Conservation (phyloP, 2,888 invertebrate genomes). For the Bembecia ichneumoniformis region DNA sequence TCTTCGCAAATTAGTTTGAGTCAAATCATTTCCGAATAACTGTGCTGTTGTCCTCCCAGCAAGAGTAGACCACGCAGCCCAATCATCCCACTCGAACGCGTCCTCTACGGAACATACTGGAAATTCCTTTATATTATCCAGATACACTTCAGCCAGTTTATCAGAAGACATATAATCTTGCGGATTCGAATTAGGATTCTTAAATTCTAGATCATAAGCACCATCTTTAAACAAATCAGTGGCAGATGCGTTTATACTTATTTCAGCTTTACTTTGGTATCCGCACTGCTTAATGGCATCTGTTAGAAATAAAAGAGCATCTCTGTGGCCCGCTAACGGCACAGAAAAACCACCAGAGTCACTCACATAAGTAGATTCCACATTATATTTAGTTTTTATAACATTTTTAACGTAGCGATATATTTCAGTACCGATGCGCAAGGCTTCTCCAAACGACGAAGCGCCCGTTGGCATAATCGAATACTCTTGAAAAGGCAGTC, state of each 20-base stretch:
- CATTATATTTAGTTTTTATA: constrained; percentile 89
- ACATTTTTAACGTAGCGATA: constrained; percentile 94
- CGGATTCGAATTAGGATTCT: constrained; percentile 92
- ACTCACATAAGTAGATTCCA: constrained; percentile 94
- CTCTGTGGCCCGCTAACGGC: constrained; percentile 94
- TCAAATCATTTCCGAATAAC: constrained; percentile 94
- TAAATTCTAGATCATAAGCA: constrained; percentile 96
- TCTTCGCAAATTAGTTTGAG: constrained; percentile 90
- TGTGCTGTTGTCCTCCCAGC: constrained; percentile 80
- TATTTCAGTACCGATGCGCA: constrained; percentile 96
- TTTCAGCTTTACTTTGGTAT: constrained; percentile 90
- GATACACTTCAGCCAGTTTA: constrained; percentile 87
- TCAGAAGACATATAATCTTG: constrained; percentile 85
- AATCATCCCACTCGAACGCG: constrained; percentile 98
- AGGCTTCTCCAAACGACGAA: constrained; percentile 90
- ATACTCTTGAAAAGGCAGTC: constrained; percentile 95
- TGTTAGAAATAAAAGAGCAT: constrained; percentile 86
- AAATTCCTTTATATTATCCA: constrained; percentile 90
- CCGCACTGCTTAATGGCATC: constrained; percentile 94
- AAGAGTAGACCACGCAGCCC: constrained; percentile 93
- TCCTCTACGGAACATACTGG: constrained; percentile 96
- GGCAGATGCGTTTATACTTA: constrained; percentile 97
- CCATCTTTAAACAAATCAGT: constrained; percentile 92
- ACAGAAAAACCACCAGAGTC: constrained; percentile 99
- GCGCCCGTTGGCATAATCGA: constrained; percentile 95